These are phyloP conservation scores for Condylura cristata DNA, from an alignment of 2,113 vertebrate species.

Conservation along the genomic window DNA sequence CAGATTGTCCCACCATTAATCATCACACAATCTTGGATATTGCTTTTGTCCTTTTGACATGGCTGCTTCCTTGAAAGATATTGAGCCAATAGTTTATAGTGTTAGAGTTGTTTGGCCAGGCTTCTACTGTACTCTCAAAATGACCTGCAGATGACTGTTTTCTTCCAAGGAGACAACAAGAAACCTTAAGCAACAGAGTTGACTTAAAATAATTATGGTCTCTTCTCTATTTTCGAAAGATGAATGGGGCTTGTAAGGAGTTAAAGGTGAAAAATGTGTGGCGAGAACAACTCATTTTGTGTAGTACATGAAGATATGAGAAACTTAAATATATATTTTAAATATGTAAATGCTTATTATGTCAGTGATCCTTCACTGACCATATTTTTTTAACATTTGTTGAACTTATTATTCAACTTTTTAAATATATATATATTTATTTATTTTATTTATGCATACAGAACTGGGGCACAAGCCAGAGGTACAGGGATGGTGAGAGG, in stretches of 20 bases:
- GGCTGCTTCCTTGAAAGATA: background rate
- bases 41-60: conserved; percentile 32
- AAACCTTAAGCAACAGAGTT: background rate
- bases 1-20: background rate
- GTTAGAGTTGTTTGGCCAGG: background rate
- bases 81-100: conserved; percentile 8
- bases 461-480: no score
- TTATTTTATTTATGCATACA: no score
- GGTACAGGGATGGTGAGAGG: no score
- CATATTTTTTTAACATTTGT: background rate
- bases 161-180: background rate
- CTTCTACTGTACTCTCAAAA: conserved; percentile 35
- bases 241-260: background rate
- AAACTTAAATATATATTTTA: background rate
- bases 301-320: background rate
- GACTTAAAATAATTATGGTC: background rate
- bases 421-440: no score
- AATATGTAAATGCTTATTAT: background rate
- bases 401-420: background rate
- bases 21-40: conserved; percentile 5
- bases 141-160: conserved; percentile 7
- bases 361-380: background rate
- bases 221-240: background rate
- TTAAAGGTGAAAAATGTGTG: background rate
- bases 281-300: background rate